Base-by-base conservation (phyloP, 2,797 vertebrate species). In the Microtus californicus region DNA sequence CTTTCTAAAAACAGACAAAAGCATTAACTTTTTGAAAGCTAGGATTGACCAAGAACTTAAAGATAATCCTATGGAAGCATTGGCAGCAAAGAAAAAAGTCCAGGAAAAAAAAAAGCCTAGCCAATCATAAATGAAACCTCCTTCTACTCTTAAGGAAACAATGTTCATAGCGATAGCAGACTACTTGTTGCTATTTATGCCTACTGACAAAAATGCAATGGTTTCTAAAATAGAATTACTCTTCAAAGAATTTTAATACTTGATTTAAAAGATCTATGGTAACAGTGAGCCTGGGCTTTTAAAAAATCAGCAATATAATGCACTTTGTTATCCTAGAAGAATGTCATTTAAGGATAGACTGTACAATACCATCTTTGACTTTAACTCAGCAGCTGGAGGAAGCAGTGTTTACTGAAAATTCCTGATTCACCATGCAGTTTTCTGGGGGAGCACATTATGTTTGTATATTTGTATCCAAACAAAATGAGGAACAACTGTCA, bases 401-500 rank as follows among this genome's bases (percentile, higher is more conserved):
- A 92, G 31, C 45, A 61, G 31, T 94, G 40, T 95, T 97, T 94
- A 91, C 79, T 94, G 65, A 93, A 94, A 96, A 89, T 92, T 34
- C 91, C 34, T 94, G 74, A 96, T 25, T 95, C 82, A 94, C 12
- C 19, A 73, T 5, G n/a, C 25, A 74, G 69, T 74, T 94, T 92
- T 92, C 95, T 89, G 81, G 37, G 56, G 86, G 81, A 93, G 63
- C 80, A 56, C 6, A 77, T 87, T 93, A 92, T 59, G 56, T 59
- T 59, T 59, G 56, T 59, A 23, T 59, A 59, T 96, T 96, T 95
- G 67, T 89, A 89, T n/a, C 21, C 78, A 95, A 96, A 95, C 69
- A 96, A 97, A 96, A 90, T 92, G 86, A 97, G 90, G 59, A 97
- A 76, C 27, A 93, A 94, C 92, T 76, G 86, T 95, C 90, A 96